Percentiles rank a stretch among this genome's conserved stretches.
Conservation (phyloP, 2,888 invertebrate genomes). For the Athripsodes cinereus region DNA sequence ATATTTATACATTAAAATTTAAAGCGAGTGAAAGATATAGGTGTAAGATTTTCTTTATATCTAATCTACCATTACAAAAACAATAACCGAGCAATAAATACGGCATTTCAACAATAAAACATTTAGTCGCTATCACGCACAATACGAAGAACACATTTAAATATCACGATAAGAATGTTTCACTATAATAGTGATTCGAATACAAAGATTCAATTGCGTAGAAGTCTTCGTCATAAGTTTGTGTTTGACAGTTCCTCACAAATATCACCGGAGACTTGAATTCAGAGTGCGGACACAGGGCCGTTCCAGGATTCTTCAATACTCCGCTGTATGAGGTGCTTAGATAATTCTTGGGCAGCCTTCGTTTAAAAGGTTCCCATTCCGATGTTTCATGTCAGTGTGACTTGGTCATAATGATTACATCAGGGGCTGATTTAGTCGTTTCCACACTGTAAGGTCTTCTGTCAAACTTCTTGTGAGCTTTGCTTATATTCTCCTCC, state of each 20-base stretch:
- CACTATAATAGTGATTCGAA: conserved; percentile 6
- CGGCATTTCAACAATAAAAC: too few relatives aligned
- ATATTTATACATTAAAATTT: too few relatives aligned
- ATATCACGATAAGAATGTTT: conserved; percentile 21
- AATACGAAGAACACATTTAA: conserved; percentile 8
- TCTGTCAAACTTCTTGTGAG: conserved; percentile 38
- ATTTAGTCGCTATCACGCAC: too few relatives aligned
- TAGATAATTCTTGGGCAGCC: conserved; percentile 45
- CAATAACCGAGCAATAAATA: too few relatives aligned
- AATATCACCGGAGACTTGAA: conserved; percentile 25
- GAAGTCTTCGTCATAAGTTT: conserved; percentile 26
- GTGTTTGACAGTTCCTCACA: conserved; percentile 26
- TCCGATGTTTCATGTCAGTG: conserved; percentile 56
- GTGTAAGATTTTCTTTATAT: too few relatives aligned
- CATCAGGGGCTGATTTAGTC: conserved; percentile 85
- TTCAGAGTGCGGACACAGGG: conserved; percentile 17
- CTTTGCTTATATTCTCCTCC: conserved; percentile 25
- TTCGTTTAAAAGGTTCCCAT: conserved; percentile 54
- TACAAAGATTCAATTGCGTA: conserved; percentile 18
- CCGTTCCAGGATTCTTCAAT: conserved; percentile 17
- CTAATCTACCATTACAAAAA: too few relatives aligned
- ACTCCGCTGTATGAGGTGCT: conserved; percentile 25
- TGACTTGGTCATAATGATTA: conserved; percentile 64
- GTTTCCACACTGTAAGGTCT: conserved; percentile 77
- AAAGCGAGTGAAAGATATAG: too few relatives aligned